Percentiles rank a stretch among this genome's conserved stretches.
These are phyloP conservation scores for Hemichromis elongatus DNA, from an alignment of 2,113 vertebrate species.

Conservation along the genomic window DNA sequence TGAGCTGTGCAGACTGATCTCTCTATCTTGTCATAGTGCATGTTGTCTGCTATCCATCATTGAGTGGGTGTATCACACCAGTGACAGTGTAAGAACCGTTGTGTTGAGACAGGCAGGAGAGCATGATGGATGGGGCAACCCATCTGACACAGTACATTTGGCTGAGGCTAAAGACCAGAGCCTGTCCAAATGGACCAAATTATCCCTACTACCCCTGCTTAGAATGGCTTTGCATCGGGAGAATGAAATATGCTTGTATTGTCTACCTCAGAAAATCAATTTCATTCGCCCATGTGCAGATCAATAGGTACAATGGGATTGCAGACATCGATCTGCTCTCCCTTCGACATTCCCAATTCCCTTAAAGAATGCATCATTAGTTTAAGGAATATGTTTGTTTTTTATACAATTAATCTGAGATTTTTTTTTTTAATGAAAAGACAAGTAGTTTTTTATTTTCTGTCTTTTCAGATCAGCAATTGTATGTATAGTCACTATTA, in stretches of 20 bases:
- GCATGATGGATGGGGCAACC: slow-evolving; percentile 60
- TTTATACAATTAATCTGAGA: background rate
- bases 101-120: slow-evolving; percentile 49
- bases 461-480: slow-evolving; percentile 47
- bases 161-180: slow-evolving; percentile 45
- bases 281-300: slow-evolving; percentile 69
- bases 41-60: slow-evolving; percentile 64
- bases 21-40: slow-evolving; percentile 58
- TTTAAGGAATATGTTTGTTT: slow-evolving; percentile 25
- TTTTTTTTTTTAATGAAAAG: background rate
- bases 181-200: slow-evolving; percentile 63
- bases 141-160: slow-evolving; percentile 29
- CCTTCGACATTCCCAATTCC: slow-evolving; percentile 50
- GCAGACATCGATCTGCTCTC: slow-evolving; percentile 60
- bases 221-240: slow-evolving; percentile 62
- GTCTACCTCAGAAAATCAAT: slow-evolving; percentile 82
- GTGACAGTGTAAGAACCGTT: slow-evolving; percentile 57
- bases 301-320: slow-evolving; percentile 77
- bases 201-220: slow-evolving; percentile 40
- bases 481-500: slow-evolving; percentile 69
- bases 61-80: slow-evolving; percentile 44
- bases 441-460: background rate
- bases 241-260: slow-evolving; percentile 76
- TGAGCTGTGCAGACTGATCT: slow-evolving; percentile 48
- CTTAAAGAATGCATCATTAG: slow-evolving; percentile 40